Conservation (phyloP, 1,140 invertebrate genomes). For the Sinonovacula constricta region DNA sequence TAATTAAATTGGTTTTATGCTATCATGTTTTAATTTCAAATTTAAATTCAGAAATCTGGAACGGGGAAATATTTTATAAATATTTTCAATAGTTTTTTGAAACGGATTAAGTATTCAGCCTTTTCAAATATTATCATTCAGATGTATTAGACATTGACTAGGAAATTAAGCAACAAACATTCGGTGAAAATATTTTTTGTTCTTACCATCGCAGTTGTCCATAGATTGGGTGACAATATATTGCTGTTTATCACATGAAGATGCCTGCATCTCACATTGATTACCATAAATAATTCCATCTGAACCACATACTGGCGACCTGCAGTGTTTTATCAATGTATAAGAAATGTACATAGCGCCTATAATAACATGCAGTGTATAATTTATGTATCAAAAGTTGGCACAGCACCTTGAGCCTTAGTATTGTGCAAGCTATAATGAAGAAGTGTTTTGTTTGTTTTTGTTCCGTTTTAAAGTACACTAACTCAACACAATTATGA, state of each 20-base stretch:
- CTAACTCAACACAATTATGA: background rate
- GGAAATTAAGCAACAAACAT: background rate
- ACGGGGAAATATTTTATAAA: background rate
- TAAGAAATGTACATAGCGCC: background rate
- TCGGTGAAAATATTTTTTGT: background rate
- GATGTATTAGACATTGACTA: background rate
- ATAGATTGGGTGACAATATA: slow-evolving; percentile 53
- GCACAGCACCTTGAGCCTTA: too few relatives aligned
- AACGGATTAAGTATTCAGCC: too few relatives aligned
- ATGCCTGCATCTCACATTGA: slow-evolving; percentile 59
- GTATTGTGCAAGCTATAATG: too few relatives aligned
- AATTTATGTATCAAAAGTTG: background rate
- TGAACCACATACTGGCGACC: slow-evolving; percentile 72
- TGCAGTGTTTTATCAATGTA: slow-evolving; percentile 26
- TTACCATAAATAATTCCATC: slow-evolving; percentile 72
- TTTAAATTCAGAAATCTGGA: background rate
- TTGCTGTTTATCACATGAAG: slow-evolving; percentile 51
- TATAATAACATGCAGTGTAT: background rate
- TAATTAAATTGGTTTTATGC: too few relatives aligned
- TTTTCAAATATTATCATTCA: background rate
- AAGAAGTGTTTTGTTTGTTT: background rate
- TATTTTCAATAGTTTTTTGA: background rate
- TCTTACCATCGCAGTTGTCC: slow-evolving; percentile 68
- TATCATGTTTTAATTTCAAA: background rate
- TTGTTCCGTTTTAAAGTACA: background rate